Base-by-base conservation (phyloP, 2,888 invertebrate genomes). In the Epirrita christyi region DNA sequence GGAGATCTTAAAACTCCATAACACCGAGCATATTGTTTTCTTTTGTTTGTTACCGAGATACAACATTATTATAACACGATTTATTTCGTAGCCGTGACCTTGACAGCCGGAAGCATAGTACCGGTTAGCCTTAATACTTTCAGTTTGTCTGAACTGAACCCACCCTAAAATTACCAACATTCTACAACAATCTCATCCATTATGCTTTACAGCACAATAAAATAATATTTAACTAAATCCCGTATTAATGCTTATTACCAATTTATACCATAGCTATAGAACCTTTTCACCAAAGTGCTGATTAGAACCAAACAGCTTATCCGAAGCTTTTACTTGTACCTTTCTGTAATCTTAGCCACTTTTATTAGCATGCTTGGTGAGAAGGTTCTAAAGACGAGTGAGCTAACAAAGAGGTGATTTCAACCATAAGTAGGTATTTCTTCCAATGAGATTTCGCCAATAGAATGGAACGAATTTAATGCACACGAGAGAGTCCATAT, bases 111-210 rank as follows among this genome's bases (percentile, higher is more conserved):
- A 88, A 89, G 88, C 77, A 68, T 63, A 71, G 66, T 59, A 71
- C 80, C 79, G 73, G 83, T 77, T 77, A 83, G 81, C 87, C 87
- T 86, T 85, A 86, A 77, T 65, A 75, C 85, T 85, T 86, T 86
- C 84, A 80, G 79, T 79, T 72, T 72, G 70, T 71, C 62, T 67
- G 66, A 28, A 41, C 10, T 15, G 15, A 58, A 66, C 66, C 67
- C 70, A 72, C 73, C 78, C 75, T 78, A 70, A 68, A 54, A 67
- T 70, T 66, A 57, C 55, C 54, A 47, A 47, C 64, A 67, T 64
- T 65, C 59, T 59, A 53, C 55, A 60, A 54, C 51, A 58, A 40
- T 50, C 45, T 41, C 41, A 41, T 41, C 41, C 41, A 21, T 41
- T 41, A 21, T 21, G 4, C 10, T 21, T 41, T 21, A 21, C 10